phyloP scores from a whole-genome alignment of 2,113 vertebrate genomes.

The Atlantisia rogersi region DNA sequence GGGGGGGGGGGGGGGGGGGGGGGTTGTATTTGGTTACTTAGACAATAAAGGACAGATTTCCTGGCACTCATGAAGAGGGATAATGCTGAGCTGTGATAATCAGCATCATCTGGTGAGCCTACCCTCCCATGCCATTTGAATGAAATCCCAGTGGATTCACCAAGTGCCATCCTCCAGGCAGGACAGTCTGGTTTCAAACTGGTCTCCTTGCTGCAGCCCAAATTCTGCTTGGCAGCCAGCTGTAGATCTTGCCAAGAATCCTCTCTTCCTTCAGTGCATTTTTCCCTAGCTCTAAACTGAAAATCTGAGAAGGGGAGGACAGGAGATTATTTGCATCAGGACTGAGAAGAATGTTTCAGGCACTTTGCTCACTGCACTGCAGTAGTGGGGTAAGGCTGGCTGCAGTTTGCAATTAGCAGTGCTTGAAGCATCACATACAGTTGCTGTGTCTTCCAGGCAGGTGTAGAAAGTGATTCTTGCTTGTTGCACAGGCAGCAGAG shows the following conservation, averaged over 20 bases:
- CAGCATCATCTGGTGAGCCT: slow-evolving; percentile 56
- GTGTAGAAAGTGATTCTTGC: not conserved
- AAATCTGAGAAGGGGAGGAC: not conserved
- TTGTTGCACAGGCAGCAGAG: not conserved
- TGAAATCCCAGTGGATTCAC: not conserved
- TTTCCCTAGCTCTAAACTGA: slow-evolving; percentile 15
- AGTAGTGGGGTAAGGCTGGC: not conserved
- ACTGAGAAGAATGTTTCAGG: not conserved
- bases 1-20: too few species aligned
- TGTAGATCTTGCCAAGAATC: slow-evolving; percentile 28
- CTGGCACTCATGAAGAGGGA: not conserved
- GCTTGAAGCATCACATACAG: not conserved
- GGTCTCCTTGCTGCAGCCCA: not conserved
- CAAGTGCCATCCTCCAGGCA: not conserved
- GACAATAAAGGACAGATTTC: slow-evolving; percentile 58
- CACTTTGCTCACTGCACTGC: not conserved
- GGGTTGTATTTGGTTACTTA: slow-evolving; percentile 19
- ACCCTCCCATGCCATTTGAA: not conserved
- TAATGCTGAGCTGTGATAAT: slow-evolving; percentile 57
- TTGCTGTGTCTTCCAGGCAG: not conserved
- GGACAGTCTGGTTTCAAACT: slow-evolving; percentile 40
- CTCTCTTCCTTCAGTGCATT: slow-evolving; percentile 18
- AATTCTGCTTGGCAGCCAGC: slow-evolving; percentile 5
- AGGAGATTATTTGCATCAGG: not conserved
- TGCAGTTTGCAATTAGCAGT: not conserved